Conservation (phyloP, 2,888 invertebrate genomes). For the Fragum sueziense region DNA sequence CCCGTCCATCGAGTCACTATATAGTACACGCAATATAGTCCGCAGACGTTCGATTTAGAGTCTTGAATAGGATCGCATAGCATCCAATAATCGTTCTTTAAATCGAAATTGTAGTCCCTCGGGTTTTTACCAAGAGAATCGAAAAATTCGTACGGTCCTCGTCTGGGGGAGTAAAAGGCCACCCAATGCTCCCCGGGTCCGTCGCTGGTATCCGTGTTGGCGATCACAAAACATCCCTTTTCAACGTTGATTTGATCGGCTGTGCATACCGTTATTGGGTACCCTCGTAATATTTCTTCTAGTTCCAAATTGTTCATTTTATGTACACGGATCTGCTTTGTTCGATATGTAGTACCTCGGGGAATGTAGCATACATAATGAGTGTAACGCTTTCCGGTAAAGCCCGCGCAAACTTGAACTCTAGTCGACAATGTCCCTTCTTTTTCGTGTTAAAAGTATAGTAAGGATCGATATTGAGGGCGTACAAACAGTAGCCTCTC, state of each 20-base stretch:
- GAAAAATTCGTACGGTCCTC: slow-evolving; percentile 43
- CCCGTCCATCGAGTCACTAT: not conserved
- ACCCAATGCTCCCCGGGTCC: slow-evolving; percentile 30
- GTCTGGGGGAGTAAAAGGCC: slow-evolving; percentile 19
- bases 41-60: slow-evolving; percentile 12
- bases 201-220: slow-evolving; percentile 7
- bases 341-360: slow-evolving; percentile 32
- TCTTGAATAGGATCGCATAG: slow-evolving; percentile 17
- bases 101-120: slow-evolving; percentile 9
- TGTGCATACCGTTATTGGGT: slow-evolving; percentile 29
- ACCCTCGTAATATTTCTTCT: not conserved
- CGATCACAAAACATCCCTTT: slow-evolving; percentile 13
- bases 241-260: slow-evolving; percentile 1
- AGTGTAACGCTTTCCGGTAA: slow-evolving; percentile 44
- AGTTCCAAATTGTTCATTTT: slow-evolving; percentile 26
- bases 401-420: slow-evolving; percentile 41
- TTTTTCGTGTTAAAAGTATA: slow-evolving; percentile 39
- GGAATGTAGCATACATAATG: slow-evolving; percentile 49
- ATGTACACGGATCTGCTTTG: slow-evolving; percentile 10
- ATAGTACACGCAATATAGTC: slow-evolving; percentile 29
- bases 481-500: slow-evolving; percentile 46
- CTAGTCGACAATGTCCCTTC: slow-evolving; percentile 45
- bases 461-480: slow-evolving; percentile 27
- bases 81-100: slow-evolving; percentile 15
- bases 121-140: slow-evolving; percentile 36